Percentiles rank a stretch among this genome's conserved stretches.
These are phyloP conservation scores for Triplophysa siluroides DNA, from an alignment of 2,113 vertebrate genomes.

Conservation along the genomic window DNA sequence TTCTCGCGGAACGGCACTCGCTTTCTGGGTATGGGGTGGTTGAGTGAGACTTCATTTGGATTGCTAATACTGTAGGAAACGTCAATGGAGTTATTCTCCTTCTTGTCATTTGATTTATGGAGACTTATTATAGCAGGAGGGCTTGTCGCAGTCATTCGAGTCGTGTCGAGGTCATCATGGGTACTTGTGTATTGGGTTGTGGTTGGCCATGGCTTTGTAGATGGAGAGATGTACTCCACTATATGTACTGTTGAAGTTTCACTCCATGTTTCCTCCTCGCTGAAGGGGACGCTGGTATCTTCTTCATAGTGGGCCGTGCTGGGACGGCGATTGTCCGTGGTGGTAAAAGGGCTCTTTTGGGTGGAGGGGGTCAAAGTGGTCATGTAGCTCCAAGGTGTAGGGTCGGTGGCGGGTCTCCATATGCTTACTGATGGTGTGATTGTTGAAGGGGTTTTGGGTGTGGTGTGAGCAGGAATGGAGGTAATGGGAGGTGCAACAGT, in stretches of 20 bases:
- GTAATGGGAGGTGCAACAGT: conserved; percentile 59
- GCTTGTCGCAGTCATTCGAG: not conserved
- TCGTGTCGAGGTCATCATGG: conserved; percentile 23
- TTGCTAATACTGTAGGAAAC: conserved; percentile 78
- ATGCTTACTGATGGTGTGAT: not conserved
- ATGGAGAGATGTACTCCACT: conserved; percentile 20
- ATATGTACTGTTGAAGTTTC: not conserved
- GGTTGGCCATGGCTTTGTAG: conserved; percentile 16
- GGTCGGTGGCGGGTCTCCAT: not conserved
- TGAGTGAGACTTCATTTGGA: conserved; percentile 70
- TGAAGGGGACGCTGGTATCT: conserved; percentile 8
- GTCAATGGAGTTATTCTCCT: conserved; percentile 81
- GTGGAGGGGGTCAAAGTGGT: not conserved
- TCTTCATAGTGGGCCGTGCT: conserved; percentile 39
- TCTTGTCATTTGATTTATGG: conserved; percentile 68
- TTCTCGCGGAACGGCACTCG: conserved; percentile 73
- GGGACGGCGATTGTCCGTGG: conserved; percentile 27
- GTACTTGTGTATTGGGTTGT: conserved; percentile 1
- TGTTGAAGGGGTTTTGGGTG: conserved; percentile 21
- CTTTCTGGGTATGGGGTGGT: conserved; percentile 78
- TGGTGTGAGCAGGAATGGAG: not conserved
- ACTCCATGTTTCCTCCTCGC: conserved; percentile 25
- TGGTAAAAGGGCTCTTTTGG: conserved; percentile 19
- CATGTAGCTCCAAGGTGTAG: not conserved
- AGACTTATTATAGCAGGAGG: conserved; percentile 33